Percentiles rank a stretch among this genome's conserved stretches.
phyloP scores from a whole-genome alignment of 2,797 vertebrate species.

The Phataginus tetradactyla region DNA sequence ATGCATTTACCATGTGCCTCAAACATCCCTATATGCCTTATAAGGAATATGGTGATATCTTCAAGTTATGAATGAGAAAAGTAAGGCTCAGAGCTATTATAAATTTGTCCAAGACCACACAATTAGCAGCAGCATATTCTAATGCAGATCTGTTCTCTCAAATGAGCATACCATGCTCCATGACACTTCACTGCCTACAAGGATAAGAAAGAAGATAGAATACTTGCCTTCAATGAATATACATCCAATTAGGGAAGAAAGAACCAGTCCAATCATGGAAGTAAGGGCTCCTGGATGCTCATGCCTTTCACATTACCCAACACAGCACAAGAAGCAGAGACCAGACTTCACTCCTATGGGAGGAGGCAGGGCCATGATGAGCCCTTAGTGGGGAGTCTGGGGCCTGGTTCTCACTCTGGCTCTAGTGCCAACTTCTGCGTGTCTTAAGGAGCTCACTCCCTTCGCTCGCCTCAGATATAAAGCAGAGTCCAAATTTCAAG shows the following conservation, averaged over 20 bases:
- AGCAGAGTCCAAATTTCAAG: not conserved
- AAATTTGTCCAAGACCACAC: not conserved
- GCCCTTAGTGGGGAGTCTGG: too few species aligned
- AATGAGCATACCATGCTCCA: not conserved
- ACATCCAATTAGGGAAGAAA: not conserved
- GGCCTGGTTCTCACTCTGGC: not conserved
- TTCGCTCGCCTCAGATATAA: not conserved
- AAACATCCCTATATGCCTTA: not conserved
- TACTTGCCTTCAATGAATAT: not conserved
- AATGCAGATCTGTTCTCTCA: not conserved
- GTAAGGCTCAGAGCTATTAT: not conserved
- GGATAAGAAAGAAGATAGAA: not conserved
- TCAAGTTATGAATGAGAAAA: not conserved
- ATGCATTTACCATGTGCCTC: not conserved
- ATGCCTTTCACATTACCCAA: rapidly evolving
- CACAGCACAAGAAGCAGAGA: not conserved
- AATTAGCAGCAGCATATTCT: not conserved
- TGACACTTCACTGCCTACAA: not conserved
- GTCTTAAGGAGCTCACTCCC: not conserved
- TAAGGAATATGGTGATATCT: not conserved
- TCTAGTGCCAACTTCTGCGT: not conserved
- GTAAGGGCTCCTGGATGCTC: not conserved
- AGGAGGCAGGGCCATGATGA: not conserved
- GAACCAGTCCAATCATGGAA: too few species aligned
- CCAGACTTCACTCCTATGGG: not conserved